Evolutionary conservation across 2,113 vertebrate species (phyloP), one percentile per base, ranked within the genome.

Genomic region (Tringa solitaria): DNA sequence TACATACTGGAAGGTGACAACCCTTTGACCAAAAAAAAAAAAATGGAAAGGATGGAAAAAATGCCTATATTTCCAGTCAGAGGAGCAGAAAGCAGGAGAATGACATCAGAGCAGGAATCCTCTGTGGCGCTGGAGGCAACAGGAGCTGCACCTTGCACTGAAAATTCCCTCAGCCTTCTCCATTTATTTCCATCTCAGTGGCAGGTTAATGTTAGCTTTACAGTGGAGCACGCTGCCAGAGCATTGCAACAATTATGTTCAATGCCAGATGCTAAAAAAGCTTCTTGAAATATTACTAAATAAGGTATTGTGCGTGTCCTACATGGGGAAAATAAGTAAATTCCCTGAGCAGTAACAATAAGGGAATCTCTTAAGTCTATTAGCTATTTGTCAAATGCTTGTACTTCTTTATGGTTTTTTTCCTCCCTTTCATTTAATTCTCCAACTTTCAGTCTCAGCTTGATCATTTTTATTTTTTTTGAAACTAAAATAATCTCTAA

Each of bases 201-300:
- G 73, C 76, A 87, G 37, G 67, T n/a, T 89, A 84, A 90, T 82
- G 8, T 57, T 72, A 37, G 86, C 69, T 95, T 79, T 78, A 79
- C 41, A 92, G 70, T 21, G 28, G 18, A 84, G 39, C 32, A 37
- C 27, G 32, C 37, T 95, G 95, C 83, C 96, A 95, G 83, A 91
- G 45, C 83, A 92, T 45, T 92, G 92, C 69, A 92, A 79, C 77
- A 69, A 93, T 79, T 86, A 75, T 4, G 13, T 10, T 87, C 65
- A 48, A 78, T 82, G 74, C 94, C 92, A 96, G 53, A 93, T 90
- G 73, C 90, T 93, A 70, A 86, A 95, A 96, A 95, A 77, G 54
- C 59, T 84, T 64, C 83, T 84, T 94, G 76, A 95, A 93, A 87
- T 96, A 89, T 90, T 92, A 94, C 94, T 94, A 96, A 96, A 96